Base-by-base conservation (phyloP, 2,888 invertebrate genomes). In the Metellina segmentata region DNA sequence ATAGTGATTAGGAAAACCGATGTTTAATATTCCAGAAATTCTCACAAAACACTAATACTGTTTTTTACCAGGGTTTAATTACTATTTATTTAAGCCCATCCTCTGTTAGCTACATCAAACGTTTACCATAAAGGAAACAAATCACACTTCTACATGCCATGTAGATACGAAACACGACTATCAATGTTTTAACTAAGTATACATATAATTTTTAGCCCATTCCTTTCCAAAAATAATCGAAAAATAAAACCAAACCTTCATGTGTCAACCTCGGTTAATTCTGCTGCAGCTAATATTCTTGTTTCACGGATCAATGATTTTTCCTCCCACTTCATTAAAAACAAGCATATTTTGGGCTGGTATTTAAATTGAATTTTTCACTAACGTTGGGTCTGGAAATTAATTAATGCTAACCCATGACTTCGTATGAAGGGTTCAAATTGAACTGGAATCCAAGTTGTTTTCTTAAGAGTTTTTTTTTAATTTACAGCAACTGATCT, bases 311-410 rank as follows among this genome's bases (percentile, higher is more conserved):
- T n/a, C 71, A 72, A 71, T 72, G 72, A 20, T 19, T 82, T 72
- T 82, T 52, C 72, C 51, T 70, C 34, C 7, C n/a, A 48, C 70
- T 71, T n/a, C 70, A 48, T 72, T 52, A 82, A 9, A 71, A 82
- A 72, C 82, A 52, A 20, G 52, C 34, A 71, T 82, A 72, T 82
- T 82, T 72, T 51, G 19, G 19, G 7, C 82, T 20, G 48, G 49
- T 82, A 82, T 82, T 82, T 82, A 82, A 82, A 82, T 82, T 82
- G 71, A 82, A 82, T 82, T 82, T n/a, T 82, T 71, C 82, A 13
- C 49, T 69, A 51, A 72, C 72, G 72, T 69, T 71, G 82, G 34
- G 61, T 9, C 16, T 11, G 51, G 71, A 82, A 82, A 82, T 72
- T 82, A 82, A 82, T 82, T 82, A 82, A 8, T 49, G 8, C 70